Evolutionary conservation across 2,797 vertebrate species (phyloP).

Genomic region (Sciurus vulgaris): DNA sequence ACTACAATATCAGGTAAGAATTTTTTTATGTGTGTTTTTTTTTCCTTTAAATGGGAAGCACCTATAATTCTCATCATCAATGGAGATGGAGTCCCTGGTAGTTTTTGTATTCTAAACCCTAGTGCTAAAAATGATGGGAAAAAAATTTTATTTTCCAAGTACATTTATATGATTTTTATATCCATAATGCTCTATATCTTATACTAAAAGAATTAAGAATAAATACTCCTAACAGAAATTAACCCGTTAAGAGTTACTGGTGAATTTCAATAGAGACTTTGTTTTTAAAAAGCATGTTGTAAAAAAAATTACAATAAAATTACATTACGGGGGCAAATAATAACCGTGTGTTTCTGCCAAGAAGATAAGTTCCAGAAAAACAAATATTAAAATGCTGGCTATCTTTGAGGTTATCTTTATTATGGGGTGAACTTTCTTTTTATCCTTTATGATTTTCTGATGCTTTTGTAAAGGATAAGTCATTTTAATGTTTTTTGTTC

Average conservation of each 20-base stretch:
- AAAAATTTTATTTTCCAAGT: neutral
- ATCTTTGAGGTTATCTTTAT: constrained; percentile 8
- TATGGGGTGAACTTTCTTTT: neutral
- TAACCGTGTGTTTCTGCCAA: neutral
- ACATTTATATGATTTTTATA: constrained; percentile 16
- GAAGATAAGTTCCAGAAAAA: constrained; percentile 39
- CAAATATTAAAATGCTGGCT: neutral
- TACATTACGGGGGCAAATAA: neutral
- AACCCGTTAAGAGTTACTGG: constrained; percentile 12
- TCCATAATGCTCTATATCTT: neutral
- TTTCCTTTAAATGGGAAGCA: constrained; percentile 35
- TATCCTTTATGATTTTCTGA: constrained; percentile 48
- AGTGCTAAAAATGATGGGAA: neutral
- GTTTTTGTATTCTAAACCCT: neutral
- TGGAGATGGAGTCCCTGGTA: neutral
- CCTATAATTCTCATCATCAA: constrained; percentile 28
- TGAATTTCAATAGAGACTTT: constrained; percentile 52
- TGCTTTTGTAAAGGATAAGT: constrained; percentile 28
- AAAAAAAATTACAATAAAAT: constrained; percentile 28
- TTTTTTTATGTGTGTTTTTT: neutral
- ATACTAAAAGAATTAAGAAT: constrained; percentile 22
- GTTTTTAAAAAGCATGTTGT: neutral
- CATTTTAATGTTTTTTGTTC: constrained; percentile 10
- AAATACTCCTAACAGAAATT: constrained; percentile 22
- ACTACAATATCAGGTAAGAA: neutral